phyloP scores from a whole-genome alignment of 2,113 vertebrate species.

The Osmerus eperlanus region DNA sequence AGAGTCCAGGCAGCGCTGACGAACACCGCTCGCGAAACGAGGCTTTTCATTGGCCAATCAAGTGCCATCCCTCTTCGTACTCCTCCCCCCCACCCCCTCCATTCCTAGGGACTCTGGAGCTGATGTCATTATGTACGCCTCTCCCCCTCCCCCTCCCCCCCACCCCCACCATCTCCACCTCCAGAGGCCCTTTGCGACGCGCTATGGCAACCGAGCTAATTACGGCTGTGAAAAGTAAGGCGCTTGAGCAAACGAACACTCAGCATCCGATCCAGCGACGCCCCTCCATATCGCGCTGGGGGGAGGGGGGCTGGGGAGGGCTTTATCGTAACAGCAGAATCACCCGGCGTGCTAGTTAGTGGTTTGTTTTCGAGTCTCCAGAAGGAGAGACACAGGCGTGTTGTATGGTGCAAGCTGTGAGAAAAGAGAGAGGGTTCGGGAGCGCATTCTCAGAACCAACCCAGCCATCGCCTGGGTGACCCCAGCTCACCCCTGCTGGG shows the following conservation, averaged over 20 bases:
- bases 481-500: not conserved
- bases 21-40: slow-evolving; percentile 52
- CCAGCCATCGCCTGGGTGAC: slow-evolving; percentile 42
- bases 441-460: slow-evolving; percentile 46
- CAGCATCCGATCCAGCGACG: too few species aligned
- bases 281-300: too few species aligned
- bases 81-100: too few species aligned
- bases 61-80: too few species aligned
- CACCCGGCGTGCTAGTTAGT: not conserved
- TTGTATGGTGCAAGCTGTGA: not conserved
- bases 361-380: not conserved
- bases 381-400: not conserved
- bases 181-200: too few species aligned
- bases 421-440: slow-evolving; percentile 27
- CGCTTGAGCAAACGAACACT: too few species aligned
- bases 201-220: too few species aligned
- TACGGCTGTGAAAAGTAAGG: too few species aligned
- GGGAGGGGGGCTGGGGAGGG: not conserved
- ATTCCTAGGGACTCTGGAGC: slow-evolving; percentile 38
- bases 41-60: slow-evolving; percentile 35
- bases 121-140: slow-evolving; percentile 47
- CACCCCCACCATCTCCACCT: not conserved
- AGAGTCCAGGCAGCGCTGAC: slow-evolving; percentile 33
- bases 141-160: not conserved
- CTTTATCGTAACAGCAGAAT: not conserved